phyloP scores from a whole-genome alignment of 2,113 vertebrate species.

The Pholis gunnellus region DNA sequence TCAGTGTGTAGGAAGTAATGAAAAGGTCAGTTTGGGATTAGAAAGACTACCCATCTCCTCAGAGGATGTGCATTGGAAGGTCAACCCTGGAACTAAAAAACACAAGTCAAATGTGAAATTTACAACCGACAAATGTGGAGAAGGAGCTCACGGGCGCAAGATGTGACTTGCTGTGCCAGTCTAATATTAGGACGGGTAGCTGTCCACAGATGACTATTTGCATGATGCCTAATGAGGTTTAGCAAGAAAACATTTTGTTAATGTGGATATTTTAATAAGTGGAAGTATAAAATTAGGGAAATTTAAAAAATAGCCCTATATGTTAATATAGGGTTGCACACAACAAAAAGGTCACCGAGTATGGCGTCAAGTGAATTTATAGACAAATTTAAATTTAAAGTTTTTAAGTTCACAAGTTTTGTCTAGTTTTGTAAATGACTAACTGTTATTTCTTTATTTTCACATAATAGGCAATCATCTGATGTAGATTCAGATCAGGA shows the following conservation, averaged over 20 bases:
- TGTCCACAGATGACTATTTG: not conserved
- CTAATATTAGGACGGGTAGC: not conserved
- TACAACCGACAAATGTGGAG: not conserved
- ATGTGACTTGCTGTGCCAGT: no score
- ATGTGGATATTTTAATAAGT: no score
- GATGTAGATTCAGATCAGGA: no score
- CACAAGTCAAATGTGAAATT: not conserved
- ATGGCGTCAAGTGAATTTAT: not conserved
- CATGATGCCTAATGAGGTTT: no score
- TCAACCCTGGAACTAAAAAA: conserved; percentile 2
- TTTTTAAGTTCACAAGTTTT: no score
- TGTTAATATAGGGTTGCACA: not conserved
- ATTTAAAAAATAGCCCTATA: no score
- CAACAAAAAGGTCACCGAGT: not conserved
- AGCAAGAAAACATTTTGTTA: no score
- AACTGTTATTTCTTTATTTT: no score
- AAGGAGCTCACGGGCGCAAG: no score
- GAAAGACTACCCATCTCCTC: conserved; percentile 5
- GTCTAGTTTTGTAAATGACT: no score
- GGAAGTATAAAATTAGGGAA: no score
- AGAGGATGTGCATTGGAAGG: conserved; percentile 35
- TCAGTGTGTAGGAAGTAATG: conserved; percentile 17
- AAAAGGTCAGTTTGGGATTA: conserved; percentile 40
- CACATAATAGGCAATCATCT: no score
- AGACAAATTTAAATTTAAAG: not conserved